phyloP scores from a whole-genome alignment of 2,888 invertebrate genomes.

The Pseudococcus viburni region DNA sequence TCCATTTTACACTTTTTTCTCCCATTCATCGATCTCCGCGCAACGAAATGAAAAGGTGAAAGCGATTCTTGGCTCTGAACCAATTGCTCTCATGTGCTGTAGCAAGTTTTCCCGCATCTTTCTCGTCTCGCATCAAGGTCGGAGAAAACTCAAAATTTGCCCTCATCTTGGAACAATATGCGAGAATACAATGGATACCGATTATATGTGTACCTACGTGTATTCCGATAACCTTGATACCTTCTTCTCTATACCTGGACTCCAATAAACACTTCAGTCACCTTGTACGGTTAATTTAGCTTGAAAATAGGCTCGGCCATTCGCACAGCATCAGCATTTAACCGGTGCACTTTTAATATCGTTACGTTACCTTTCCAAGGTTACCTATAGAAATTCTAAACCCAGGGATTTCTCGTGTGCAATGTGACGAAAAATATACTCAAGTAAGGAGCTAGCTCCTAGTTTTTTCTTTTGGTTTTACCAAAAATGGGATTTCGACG shows the following conservation, averaged over 20 bases:
- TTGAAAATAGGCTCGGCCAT: conserved; percentile 5
- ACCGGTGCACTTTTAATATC: background rate
- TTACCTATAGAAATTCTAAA: background rate
- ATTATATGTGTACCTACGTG: background rate
- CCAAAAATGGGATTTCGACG: no score
- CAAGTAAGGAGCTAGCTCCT: no score
- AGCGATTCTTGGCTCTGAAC: conserved; percentile 5
- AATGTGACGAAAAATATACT: no score
- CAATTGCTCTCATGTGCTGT: background rate
- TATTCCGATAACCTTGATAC: background rate
- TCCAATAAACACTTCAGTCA: conserved; percentile 4
- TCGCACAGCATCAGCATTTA: background rate
- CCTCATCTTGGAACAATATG: background rate
- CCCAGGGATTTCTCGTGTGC: background rate
- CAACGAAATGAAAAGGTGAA: background rate
- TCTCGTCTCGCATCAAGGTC: background rate
- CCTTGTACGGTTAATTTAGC: conserved; percentile 41
- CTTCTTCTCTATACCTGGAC: background rate
- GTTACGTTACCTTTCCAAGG: background rate
- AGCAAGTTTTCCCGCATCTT: background rate
- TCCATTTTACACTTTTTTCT: background rate
- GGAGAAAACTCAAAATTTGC: conserved; percentile 27
- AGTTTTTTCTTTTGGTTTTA: no score
- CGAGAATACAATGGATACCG: background rate
- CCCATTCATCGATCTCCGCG: background rate